Conservation (phyloP, 2,888 invertebrate genomes). For the Callyntrura guangdongensis region DNA sequence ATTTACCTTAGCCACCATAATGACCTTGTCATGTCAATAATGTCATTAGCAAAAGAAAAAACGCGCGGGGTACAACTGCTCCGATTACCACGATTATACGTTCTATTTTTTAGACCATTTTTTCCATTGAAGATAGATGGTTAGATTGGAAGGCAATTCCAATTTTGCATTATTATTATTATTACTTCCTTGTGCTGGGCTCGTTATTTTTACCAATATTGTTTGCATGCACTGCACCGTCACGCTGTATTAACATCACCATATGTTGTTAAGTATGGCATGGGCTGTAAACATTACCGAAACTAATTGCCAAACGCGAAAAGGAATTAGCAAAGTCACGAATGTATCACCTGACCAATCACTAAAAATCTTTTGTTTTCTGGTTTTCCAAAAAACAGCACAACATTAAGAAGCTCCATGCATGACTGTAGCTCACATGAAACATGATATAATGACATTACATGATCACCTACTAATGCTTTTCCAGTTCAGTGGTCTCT, state of each 20-base stretch:
- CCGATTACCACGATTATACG: too few relatives aligned
- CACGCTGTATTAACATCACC: too few relatives aligned
- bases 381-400: neutral
- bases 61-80: neutral
- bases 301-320: conserved; percentile 13
- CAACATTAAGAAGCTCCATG: neutral
- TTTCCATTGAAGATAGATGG: too few relatives aligned
- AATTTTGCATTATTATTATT: too few relatives aligned
- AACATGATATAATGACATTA: neutral
- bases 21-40: conserved; percentile 51
- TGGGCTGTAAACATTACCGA: neutral
- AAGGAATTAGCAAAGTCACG: conserved; percentile 19
- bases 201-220: too few relatives aligned
- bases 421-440: neutral
- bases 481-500: conserved; percentile 18
- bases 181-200: too few relatives aligned
- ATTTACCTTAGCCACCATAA: neutral
- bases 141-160: too few relatives aligned
- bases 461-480: neutral
- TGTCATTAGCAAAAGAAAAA: conserved; percentile 18
- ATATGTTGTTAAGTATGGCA: neutral
- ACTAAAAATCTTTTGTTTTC: neutral
- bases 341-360: neutral
- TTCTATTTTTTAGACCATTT: too few relatives aligned
- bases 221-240: too few relatives aligned